These are phyloP conservation scores for Sciaenops ocellatus DNA, from an alignment of 2,797 vertebrate species.

Conservation along the genomic window DNA sequence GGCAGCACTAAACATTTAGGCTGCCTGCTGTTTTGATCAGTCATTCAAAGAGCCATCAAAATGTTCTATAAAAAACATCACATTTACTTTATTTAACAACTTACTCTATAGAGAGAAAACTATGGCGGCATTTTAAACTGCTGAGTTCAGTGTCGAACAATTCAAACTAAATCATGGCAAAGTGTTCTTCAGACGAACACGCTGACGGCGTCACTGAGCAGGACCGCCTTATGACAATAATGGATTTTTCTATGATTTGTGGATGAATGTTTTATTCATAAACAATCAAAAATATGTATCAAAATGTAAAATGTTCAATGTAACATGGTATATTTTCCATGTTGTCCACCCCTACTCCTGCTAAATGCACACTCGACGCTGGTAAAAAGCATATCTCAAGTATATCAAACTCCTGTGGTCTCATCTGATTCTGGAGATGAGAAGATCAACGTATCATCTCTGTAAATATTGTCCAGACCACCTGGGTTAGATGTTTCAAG, in stretches of 20 bases:
- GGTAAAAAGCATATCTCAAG: background rate
- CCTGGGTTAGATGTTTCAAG: background rate
- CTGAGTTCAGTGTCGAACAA: background rate
- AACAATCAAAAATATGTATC: too few relatives aligned
- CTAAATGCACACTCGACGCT: background rate
- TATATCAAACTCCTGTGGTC: background rate
- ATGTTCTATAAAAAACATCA: background rate
- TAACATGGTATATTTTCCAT: background rate
- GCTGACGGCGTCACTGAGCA: background rate
- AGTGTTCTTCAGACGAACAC: background rate
- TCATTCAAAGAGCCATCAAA: slow-evolving; percentile 19
- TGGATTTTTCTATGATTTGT: background rate
- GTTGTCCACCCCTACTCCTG: background rate
- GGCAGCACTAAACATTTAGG: background rate
- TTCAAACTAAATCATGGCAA: background rate
- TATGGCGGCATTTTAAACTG: background rate
- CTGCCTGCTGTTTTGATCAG: background rate
- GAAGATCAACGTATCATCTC: background rate
- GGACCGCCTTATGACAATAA: background rate
- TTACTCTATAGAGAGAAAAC: background rate
- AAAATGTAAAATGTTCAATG: background rate
- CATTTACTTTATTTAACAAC: background rate
- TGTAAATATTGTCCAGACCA: background rate
- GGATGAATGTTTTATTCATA: background rate
- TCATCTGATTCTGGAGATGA: background rate